Conservation (phyloP, 2,797 vertebrate genomes). For the Sebastiscus tertius region DNA sequence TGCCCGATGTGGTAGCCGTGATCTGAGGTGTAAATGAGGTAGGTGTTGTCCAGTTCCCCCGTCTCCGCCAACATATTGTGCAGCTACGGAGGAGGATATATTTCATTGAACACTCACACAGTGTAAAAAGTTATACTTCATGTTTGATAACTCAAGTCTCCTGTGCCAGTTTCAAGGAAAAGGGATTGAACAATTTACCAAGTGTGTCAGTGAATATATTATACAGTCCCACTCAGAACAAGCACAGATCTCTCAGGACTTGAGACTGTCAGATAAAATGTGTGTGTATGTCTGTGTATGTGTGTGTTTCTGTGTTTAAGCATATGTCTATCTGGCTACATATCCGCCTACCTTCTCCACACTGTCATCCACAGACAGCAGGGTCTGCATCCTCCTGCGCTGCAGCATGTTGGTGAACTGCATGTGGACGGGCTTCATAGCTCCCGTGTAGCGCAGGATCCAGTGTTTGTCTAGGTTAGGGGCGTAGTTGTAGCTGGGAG, state of each 20-base stretch:
- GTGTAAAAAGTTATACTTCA: constrained; percentile 41
- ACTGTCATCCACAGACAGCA: constrained; percentile 96
- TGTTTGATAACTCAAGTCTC: constrained; percentile 53
- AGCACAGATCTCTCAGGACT: constrained; percentile 75
- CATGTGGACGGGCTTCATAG: constrained; percentile 99
- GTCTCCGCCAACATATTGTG: constrained; percentile 92
- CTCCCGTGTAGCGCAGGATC: constrained; percentile 97
- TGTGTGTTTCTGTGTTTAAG: constrained; percentile 15
- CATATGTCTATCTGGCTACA: constrained; percentile 19
- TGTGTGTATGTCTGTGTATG: constrained; percentile 10
- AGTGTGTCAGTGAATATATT: constrained; percentile 78
- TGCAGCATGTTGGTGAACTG: constrained; percentile 99
- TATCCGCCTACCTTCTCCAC: constrained; percentile 88
- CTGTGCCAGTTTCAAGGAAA: constrained; percentile 63
- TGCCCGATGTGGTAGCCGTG: constrained; percentile 98
- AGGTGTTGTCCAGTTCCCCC: constrained; percentile 95
- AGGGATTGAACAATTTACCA: constrained; percentile 64
- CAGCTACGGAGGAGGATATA: constrained; percentile 80
- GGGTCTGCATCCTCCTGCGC: constrained; percentile 93
- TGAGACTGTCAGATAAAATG: constrained; percentile 37
- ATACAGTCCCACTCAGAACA: constrained; percentile 65
- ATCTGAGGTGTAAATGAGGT: constrained; percentile 96
- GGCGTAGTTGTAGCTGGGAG: constrained; percentile 96
- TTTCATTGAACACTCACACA: constrained; percentile 28
- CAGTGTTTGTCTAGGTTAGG: constrained; percentile 98